Conservation (phyloP, 2,888 invertebrate species). For the Amblyjoppa fuscipennis region DNA sequence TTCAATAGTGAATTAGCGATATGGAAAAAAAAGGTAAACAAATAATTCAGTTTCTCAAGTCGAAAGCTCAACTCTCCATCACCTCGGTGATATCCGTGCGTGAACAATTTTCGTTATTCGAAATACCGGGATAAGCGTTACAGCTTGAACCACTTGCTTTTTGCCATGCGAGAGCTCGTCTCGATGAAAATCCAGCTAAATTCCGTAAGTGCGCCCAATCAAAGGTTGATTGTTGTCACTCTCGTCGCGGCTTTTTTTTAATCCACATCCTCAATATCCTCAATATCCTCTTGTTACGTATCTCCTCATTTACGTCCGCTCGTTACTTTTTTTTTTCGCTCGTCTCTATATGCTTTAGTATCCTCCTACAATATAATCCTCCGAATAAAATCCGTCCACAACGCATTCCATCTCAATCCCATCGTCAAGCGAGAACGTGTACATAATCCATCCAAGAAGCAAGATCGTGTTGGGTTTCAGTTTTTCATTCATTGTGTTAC, state of each 20-base stretch:
- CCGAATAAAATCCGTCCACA: slow-evolving; percentile 78
- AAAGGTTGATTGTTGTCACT: slow-evolving; percentile 52
- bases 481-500: slow-evolving; percentile 85
- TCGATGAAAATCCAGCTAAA: slow-evolving; percentile 72
- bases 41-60: slow-evolving; percentile 17
- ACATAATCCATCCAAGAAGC: slow-evolving; percentile 85
- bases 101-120: slow-evolving; percentile 50
- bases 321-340: slow-evolving; percentile 39
- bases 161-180: slow-evolving; percentile 66
- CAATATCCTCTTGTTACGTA: slow-evolving; percentile 77
- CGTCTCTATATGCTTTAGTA: slow-evolving; percentile 64
- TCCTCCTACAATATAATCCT: slow-evolving; percentile 79
- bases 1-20: slow-evolving; percentile 15
- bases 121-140: slow-evolving; percentile 60
- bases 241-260: slow-evolving; percentile 51
- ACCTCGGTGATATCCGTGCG: slow-evolving; percentile 54
- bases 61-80: slow-evolving; percentile 47
- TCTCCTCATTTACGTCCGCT: slow-evolving; percentile 68
- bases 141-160: slow-evolving; percentile 62
- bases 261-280: slow-evolving; percentile 76
- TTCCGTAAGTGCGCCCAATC: slow-evolving; percentile 64
- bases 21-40: neutral
- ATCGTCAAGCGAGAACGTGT: slow-evolving; percentile 81
- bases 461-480: slow-evolving; percentile 85
- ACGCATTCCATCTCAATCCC: slow-evolving; percentile 75